A percentile compares a stretch with the other conserved stretches of the same genome.
These are phyloP conservation scores for Nestor notabilis DNA, from an alignment of 2,113 vertebrate genomes.

Conservation along the genomic window DNA sequence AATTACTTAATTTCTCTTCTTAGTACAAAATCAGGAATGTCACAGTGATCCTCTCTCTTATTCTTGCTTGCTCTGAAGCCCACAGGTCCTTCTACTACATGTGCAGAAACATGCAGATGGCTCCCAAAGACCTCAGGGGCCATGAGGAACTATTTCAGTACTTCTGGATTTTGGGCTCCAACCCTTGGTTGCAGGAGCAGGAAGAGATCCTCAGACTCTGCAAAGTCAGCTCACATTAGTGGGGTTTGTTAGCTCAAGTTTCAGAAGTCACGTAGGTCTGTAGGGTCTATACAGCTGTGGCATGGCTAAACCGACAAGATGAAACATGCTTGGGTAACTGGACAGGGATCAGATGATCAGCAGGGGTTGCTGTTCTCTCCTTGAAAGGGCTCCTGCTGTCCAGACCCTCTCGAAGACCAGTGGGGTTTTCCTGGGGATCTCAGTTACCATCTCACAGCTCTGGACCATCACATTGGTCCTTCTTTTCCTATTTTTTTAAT, in stretches of 20 bases:
- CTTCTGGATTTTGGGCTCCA: not conserved
- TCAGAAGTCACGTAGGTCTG: not conserved
- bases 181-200: not conserved
- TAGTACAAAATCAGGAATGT: not conserved
- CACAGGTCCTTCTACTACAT: rapidly evolving
- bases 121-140: not conserved
- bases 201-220: not conserved
- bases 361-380: not conserved
- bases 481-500: not conserved
- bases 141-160: too few species aligned
- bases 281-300: not conserved
- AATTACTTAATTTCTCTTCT: not conserved
- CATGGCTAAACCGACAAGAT: not conserved
- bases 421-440: not conserved
- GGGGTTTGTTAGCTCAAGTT: not conserved
- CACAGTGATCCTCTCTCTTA: not conserved
- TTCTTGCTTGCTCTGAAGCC: not conserved
- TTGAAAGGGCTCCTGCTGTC: not conserved
- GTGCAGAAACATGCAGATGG: not conserved
- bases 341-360: not conserved
- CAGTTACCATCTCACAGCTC: not conserved
- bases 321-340: not conserved
- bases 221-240: not conserved
- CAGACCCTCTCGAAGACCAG: not conserved
- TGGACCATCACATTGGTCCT: rapidly evolving